Evolutionary conservation across 2,797 vertebrate genomes (phyloP), one percentile per base, ranked within the genome.

Genomic region (Mastacembelus armatus): DNA sequence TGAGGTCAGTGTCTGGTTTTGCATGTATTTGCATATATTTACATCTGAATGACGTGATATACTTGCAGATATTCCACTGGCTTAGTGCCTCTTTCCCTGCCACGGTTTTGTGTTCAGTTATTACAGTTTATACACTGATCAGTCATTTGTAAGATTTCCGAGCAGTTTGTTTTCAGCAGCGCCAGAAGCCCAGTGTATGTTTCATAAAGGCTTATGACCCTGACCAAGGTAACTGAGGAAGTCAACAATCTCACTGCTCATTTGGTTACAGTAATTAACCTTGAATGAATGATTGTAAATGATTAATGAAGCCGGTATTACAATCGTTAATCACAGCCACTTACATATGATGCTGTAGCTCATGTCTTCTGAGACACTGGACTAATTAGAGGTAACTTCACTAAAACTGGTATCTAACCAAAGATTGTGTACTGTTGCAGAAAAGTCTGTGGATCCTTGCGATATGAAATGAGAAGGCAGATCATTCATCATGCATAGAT

Each of bases 21-120:
- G 91, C 87, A 92, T 93, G 45, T 12, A 91, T 93, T 89, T 91
- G 86, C 90, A 93, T 92, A 80, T 43, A 92, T 93, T 83, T 90
- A 67, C 89, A 93, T 92, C 16, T 30, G 68, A 83, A 92, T 87
- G 36, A 74, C 69, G 66, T 26, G 22, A 81, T 81, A 76, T 75
- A 63, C 50, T 71, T 84, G 69, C 67, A 81, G 54, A 81, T 77
- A 79, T 88, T 90, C 57, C 72, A 67, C 65, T 72, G 72, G 58
- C 68, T 78, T 66, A 66, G 30, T 76, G 71, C 51, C 66, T 75
- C 27, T 48, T 64, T 55, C 38, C 18, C 27, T 32, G 78, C 64
- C 52, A 47, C 74, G 26, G 26, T 52, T 74, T 78, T 65, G 55
- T 61, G 38, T 82, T 71, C 49, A 40, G n/a, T 84, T 67, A 84